phyloP scores from a whole-genome alignment of 2,888 invertebrate species.

The Rhingia campestris region DNA sequence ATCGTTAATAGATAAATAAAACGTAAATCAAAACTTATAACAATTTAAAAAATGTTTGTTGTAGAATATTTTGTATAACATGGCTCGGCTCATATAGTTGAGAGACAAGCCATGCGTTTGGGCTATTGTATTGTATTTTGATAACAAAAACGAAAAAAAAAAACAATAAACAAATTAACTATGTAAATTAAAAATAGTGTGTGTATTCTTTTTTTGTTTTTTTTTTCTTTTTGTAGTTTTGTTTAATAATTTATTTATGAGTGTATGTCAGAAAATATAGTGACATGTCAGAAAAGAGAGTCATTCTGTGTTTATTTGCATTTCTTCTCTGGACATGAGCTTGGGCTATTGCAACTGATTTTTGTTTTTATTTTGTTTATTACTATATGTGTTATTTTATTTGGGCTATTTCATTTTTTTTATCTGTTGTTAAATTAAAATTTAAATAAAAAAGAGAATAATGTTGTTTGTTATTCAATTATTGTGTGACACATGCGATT shows the following conservation, averaged over 20 bases:
- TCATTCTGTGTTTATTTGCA: not conserved
- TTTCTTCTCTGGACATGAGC: constrained; percentile 42
- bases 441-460: constrained; percentile 33
- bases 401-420: constrained; percentile 64
- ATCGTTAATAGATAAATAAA: not conserved
- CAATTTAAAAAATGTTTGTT: constrained; percentile 6
- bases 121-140: constrained; percentile 61
- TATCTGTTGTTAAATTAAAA: constrained; percentile 33
- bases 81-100: constrained; percentile 4
- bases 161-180: constrained; percentile 17
- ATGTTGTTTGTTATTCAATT: constrained; percentile 33
- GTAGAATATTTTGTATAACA: constrained; percentile 56
- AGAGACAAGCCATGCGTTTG: constrained; percentile 45
- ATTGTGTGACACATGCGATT: constrained; percentile 59
- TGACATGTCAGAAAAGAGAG: constrained; percentile 42
- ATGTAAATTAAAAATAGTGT: constrained; percentile 18
- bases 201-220: constrained; percentile 27
- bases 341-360: constrained; percentile 73
- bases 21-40: not conserved
- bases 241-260: constrained; percentile 31
- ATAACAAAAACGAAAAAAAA: constrained; percentile 3
- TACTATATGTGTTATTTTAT: constrained; percentile 36
- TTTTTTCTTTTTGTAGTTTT: constrained; percentile 13
- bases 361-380: constrained; percentile 33
- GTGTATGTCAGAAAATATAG: constrained; percentile 29